Evolutionary conservation across 2,888 invertebrate species (phyloP), one percentile per base, ranked within the genome.

Genomic region (Eudasyphora cyanicolor): DNA sequence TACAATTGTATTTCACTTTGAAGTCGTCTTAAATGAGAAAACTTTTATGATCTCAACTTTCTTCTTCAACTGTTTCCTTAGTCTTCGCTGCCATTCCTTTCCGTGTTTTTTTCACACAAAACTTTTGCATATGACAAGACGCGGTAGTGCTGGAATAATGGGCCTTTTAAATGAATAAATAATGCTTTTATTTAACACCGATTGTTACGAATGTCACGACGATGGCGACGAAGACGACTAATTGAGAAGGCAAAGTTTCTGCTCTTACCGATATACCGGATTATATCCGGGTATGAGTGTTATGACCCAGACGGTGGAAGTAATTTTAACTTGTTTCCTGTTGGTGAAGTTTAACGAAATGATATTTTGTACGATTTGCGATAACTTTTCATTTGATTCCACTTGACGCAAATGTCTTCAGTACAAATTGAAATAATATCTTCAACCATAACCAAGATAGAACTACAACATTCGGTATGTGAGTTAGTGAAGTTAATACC

Each of bases 31-130:
- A 71, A 51, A 62, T 24, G 78, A 62, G 71, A 78, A 78, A 78
- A 78, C 24, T 77, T 77, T 77, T 77, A 45, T 77, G 60, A 77
- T 77, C 45, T 45, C 17, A 77, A 70, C 60, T 70, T 49, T 49
- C 29, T 77, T 69, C 69, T 35, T 51, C 54, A 62, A 35, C 38
- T 24, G 38, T 42, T 67, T 21, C 67, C 42, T 38, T n/a, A 7
- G 24, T 21, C 12, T 24, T 24, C 19, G 19, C 0, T 19, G 12
- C 35, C 38, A 0, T 27, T 57, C 21, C n/a, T n/a, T 12, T 54
- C 54, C 14, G 19, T 38, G 12, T 57, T n/a, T 10, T 60, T 29
- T 27, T 60, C 17, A 60, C n/a, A n/a, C n/a, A n/a, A n/a, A n/a
- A 60, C 29, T n/a, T 29, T 29, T 29, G 7, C n/a, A 17, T 60